Conservation (phyloP, 2,113 vertebrate species). For the Empidonax traillii region DNA sequence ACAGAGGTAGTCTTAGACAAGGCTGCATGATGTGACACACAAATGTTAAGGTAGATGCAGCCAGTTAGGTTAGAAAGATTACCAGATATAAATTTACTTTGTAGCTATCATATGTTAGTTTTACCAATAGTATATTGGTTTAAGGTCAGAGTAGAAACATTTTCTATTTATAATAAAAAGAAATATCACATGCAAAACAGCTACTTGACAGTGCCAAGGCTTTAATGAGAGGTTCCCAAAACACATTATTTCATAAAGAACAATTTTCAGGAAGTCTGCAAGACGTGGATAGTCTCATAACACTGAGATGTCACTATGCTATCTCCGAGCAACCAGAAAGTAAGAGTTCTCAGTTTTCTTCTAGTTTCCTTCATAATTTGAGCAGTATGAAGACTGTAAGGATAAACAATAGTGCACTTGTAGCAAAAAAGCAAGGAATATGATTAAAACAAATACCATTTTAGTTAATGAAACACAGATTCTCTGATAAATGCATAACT, state of each 20-base stretch:
- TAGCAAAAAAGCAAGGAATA: not conserved
- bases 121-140: not conserved
- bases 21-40: not conserved
- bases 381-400: not conserved
- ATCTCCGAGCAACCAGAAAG: not conserved
- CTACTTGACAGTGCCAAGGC: not conserved
- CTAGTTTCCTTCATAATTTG: not conserved
- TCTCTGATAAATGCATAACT: not conserved
- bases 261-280: not conserved
- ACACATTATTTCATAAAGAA: not conserved
- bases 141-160: not conserved
- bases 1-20: not conserved
- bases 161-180: not conserved
- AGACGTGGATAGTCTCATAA: not conserved
- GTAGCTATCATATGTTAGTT: not conserved
- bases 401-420: not conserved
- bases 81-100: not conserved
- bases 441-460: not conserved
- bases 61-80: not conserved
- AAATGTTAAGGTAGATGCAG: not conserved
- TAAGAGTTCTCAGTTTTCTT: not conserved
- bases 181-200: not conserved
- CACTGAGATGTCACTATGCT: not conserved
- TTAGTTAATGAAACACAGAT: not conserved
- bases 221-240: not conserved